phyloP scores from a whole-genome alignment of 2,888 invertebrate genomes.

The Branchinecta sandiegonensis region DNA sequence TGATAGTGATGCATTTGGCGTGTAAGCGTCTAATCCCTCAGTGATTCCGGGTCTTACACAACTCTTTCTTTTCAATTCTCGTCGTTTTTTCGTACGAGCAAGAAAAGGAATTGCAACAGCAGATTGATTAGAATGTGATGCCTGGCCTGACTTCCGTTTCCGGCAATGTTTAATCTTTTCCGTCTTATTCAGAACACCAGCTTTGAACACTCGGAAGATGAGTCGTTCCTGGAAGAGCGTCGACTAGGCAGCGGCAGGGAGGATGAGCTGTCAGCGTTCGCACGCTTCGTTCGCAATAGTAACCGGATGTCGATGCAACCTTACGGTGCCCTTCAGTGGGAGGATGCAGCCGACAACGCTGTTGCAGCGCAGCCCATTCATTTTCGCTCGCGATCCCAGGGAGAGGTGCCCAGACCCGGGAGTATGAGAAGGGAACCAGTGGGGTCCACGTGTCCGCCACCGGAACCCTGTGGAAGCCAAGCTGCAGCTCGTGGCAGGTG shows the following conservation, averaged over 20 bases:
- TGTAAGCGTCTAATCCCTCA: no score
- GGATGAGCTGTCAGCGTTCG: slow-evolving; percentile 19
- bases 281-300: slow-evolving; percentile 40
- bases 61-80: no score
- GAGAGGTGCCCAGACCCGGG: slow-evolving; percentile 16
- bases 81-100: no score
- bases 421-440: slow-evolving; percentile 23
- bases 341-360: slow-evolving; percentile 23
- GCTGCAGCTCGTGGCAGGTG: no score
- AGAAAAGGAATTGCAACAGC: no score
- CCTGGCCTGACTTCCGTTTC: no score
- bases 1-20: no score
- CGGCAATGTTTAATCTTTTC: no score
- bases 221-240: slow-evolving; percentile 7
- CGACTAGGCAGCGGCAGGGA: slow-evolving; percentile 5
- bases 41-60: no score
- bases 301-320: slow-evolving; percentile 73
- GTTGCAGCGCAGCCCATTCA: neutral
- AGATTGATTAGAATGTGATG: no score
- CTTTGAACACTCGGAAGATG: neutral
- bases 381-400: slow-evolving; percentile 1
- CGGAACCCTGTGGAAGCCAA: neutral
- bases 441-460: slow-evolving; percentile 20
- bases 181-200: neutral
- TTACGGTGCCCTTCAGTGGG: slow-evolving; percentile 44